Evolutionary conservation across 1,140 invertebrate genomes (phyloP).

Genomic region (Pachypsylla venusta): DNA sequence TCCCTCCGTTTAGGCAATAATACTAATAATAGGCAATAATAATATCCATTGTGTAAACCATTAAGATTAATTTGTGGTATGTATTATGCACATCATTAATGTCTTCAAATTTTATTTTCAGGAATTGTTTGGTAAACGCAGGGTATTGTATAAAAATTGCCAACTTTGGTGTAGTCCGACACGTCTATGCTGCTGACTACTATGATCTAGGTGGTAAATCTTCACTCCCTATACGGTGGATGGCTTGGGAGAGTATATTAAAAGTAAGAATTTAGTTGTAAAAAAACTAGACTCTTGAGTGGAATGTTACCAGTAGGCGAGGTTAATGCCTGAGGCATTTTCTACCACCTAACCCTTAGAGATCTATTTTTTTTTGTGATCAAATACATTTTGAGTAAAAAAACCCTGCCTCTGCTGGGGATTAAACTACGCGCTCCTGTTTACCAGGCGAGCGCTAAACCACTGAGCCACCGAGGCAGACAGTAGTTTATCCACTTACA

Average conservation of each 20-base stretch:
- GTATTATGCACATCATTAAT: neutral
- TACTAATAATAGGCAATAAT: neutral
- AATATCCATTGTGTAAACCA: neutral
- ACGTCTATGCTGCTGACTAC: slow-evolving; percentile 52
- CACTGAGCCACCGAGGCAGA: too few species aligned
- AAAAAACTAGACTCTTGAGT: too few species aligned
- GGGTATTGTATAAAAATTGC: slow-evolving; percentile 63
- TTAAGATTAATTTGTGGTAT: neutral
- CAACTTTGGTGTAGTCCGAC: slow-evolving; percentile 52
- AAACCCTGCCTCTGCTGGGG: too few species aligned
- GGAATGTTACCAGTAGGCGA: too few species aligned
- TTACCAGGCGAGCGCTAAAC: too few species aligned
- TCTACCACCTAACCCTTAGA: too few species aligned
- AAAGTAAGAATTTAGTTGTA: slow-evolving; percentile 47
- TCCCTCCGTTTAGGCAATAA: neutral
- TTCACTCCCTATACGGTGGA: slow-evolving; percentile 44
- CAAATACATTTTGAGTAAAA: too few species aligned
- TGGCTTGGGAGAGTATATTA: slow-evolving; percentile 46
- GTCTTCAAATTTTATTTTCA: slow-evolving; percentile 31
- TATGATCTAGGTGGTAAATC: slow-evolving; percentile 43
- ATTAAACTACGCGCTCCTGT: too few species aligned
- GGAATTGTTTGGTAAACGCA: slow-evolving; percentile 69
- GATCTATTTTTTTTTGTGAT: too few species aligned
- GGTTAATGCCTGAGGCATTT: too few species aligned
- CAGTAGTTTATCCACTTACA: too few species aligned